Evolutionary conservation across 2,113 vertebrate genomes (phyloP), one percentile per base, ranked within the genome.

Genomic region (Rynchops niger): DNA sequence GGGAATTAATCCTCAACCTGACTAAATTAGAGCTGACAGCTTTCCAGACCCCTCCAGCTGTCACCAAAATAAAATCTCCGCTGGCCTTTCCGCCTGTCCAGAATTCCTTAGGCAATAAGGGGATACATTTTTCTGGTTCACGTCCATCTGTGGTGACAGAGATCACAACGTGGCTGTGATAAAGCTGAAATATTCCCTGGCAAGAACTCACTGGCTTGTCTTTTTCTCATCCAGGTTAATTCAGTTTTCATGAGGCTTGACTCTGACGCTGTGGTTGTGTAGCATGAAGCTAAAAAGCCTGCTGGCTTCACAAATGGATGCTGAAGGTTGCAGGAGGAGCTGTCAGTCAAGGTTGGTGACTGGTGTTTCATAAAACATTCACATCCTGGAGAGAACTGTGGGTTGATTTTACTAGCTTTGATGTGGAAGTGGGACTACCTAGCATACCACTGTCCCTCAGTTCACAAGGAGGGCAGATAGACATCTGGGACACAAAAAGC

Each of bases 11-110:
- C 83, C 73, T 74, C 86, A 36, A 29, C n/a, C 36, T 92, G 95
- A 95, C 34, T 94, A 7, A 91, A 95, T 95, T 58, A 86, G 72
- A 95, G 34, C 65, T 89, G 95, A 97, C 96, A 97, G 94, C 88
- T 50, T 91, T 91, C 80, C 85, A 88, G 88, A 72, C 61, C 65
- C 45, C 65, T 91, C 86, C 92, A 97, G 94, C 92, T 97, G 96
- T 95, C 95, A 94, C 77, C 77, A 85, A 92, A 96, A 94, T 82
- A 94, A 81, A 96, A 87, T 76, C 49, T 76, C 49, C 59, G 72
- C 77, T 19, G 74, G 81, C 43, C 21, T 55, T 93, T 73, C 83
- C 3, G 4, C 53, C 80, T 85, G 77, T 76, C 65, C 73, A 91
- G 49, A 72, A 67, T 29, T 85, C 70, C 65, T 61, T 69, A 72